Percentiles rank a stretch among this genome's conserved stretches.
Evolutionary conservation across 1,140 invertebrate species (phyloP).

Genomic region (Sycophaga agraensis): DNA sequence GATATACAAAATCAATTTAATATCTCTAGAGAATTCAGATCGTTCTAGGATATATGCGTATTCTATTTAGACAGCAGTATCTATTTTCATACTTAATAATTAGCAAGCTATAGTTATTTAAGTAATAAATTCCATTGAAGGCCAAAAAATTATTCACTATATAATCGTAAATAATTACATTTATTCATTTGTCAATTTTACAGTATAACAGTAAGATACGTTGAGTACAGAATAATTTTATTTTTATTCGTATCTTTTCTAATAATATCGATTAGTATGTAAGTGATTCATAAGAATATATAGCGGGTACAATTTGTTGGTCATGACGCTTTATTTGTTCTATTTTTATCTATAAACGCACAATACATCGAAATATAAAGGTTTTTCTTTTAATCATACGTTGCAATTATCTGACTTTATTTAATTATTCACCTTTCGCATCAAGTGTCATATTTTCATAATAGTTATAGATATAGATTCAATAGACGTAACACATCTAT

Average conservation of each 20-base stretch:
- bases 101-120: too few relatives aligned
- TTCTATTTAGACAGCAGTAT: too few relatives aligned
- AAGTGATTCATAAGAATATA: slow-evolving; percentile 49
- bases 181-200: slow-evolving; percentile 56
- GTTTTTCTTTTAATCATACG: slow-evolving; percentile 3
- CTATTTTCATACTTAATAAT: too few relatives aligned
- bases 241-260: slow-evolving; percentile 44
- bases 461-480: too few relatives aligned
- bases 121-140: not conserved
- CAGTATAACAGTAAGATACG: slow-evolving; percentile 51
- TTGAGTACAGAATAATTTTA: slow-evolving; percentile 50
- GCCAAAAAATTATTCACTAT: not conserved
- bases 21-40: too few relatives aligned
- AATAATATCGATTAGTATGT: slow-evolving; percentile 54
- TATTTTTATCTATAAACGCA: slow-evolving; percentile 22
- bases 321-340: slow-evolving; percentile 36
- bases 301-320: slow-evolving; percentile 48
- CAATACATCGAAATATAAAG: slow-evolving; percentile 19
- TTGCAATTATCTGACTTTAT: not conserved
- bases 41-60: too few relatives aligned
- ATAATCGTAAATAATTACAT: slow-evolving; percentile 51
- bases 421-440: slow-evolving; percentile 14
- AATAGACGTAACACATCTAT: too few relatives aligned
- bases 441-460: slow-evolving; percentile 35
- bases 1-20: too few relatives aligned